Conservation (phyloP, 2,888 invertebrate species). For the Hemistola chrysoprasaria region DNA sequence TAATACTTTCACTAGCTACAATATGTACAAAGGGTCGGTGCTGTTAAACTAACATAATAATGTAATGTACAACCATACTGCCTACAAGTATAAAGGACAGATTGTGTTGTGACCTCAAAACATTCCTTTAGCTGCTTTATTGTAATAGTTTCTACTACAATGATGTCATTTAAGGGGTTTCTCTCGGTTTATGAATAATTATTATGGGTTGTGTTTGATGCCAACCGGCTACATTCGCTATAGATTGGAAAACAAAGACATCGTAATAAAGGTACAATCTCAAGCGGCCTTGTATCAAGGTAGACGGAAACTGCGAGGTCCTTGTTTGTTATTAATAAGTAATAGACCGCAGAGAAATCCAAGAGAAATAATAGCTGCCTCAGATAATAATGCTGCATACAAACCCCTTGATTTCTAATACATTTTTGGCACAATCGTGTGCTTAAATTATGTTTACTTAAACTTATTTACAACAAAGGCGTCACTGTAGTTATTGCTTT, state of each 20-base stretch:
- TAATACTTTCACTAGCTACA: slow-evolving; percentile 62
- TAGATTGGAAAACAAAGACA: too few species aligned
- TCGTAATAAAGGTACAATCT: too few species aligned
- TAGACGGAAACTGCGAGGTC: too few species aligned
- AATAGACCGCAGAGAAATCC: too few species aligned
- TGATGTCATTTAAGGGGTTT: slow-evolving; percentile 2
- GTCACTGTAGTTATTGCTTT: slow-evolving; percentile 72
- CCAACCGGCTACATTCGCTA: too few species aligned
- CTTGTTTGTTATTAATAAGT: too few species aligned
- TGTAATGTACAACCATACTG: slow-evolving; percentile 27
- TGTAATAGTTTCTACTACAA: slow-evolving; percentile 7
- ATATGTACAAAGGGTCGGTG: slow-evolving; percentile 71
- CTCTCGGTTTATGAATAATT: background rate
- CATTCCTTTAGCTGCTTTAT: slow-evolving; percentile 27
- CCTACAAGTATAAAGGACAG: slow-evolving; percentile 11
- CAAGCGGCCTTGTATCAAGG: too few species aligned
- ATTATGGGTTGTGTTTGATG: too few species aligned
- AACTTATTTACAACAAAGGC: slow-evolving; percentile 60
- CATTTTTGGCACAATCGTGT: slow-evolving; percentile 68
- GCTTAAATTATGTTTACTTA: slow-evolving; percentile 52
- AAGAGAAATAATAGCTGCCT: slow-evolving; percentile 2
- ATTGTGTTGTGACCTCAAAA: slow-evolving; percentile 30
- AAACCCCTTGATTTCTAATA: slow-evolving; percentile 23
- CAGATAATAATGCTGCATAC: background rate
- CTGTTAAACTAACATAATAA: slow-evolving; percentile 34